phyloP scores from a whole-genome alignment of 2,797 vertebrate species.

The Sternarchorhynchus goeldii region DNA sequence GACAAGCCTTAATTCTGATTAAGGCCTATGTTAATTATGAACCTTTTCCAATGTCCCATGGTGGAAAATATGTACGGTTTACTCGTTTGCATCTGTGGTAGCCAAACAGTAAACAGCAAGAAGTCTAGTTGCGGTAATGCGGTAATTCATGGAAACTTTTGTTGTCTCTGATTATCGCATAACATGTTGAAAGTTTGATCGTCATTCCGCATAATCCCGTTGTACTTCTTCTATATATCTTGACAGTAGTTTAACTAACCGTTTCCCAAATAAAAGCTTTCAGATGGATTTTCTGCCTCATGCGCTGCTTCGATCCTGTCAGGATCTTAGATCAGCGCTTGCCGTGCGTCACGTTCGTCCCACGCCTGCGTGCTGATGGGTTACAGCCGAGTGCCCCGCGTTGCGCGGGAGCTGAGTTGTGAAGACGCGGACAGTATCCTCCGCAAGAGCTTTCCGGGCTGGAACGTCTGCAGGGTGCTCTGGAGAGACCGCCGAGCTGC shows the following conservation, averaged over 20 bases:
- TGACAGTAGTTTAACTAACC: no score
- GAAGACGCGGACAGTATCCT: slow-evolving; percentile 64
- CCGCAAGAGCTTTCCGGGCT: slow-evolving; percentile 70
- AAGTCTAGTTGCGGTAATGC: neutral
- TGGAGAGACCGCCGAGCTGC: slow-evolving; percentile 44
- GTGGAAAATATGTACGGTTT: no score
- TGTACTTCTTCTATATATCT: no score
- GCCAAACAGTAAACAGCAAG: neutral
- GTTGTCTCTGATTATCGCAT: neutral
- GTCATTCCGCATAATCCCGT: neutral
- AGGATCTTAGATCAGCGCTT: neutral
- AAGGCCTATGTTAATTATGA: no score
- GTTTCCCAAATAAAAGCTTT: no score
- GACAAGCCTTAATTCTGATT: no score
- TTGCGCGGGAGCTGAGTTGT: slow-evolving; percentile 33
- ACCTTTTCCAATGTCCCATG: no score
- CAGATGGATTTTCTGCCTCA: no score
- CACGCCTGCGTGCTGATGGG: neutral
- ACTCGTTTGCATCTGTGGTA: no score
- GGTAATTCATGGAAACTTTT: neutral
- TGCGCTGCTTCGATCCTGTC: no score
- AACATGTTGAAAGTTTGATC: neutral
- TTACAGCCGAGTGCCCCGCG: slow-evolving; percentile 4
- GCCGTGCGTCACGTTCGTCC: neutral
- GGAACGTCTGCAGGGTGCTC: slow-evolving; percentile 59